Evolutionary conservation across 1,140 invertebrate species (phyloP), one percentile per base, ranked within the genome.

Genomic region (Calliopsis andreniformis): DNA sequence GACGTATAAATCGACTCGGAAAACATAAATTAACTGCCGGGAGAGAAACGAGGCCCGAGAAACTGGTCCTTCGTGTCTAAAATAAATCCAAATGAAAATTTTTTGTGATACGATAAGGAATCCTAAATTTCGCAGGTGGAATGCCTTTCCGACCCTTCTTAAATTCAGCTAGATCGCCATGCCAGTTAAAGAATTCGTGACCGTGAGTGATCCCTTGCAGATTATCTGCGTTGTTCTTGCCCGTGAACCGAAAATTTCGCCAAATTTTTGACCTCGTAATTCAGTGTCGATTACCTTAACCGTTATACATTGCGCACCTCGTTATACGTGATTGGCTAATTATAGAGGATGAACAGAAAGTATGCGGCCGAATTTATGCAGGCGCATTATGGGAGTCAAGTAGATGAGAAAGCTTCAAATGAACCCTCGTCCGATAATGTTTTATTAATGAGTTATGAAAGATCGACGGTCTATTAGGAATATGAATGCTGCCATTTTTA

Each of bases 1-100:
- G 62, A 73, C 61, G 10, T 73, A 73, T 64, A 56, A 73, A 73
- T 66, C 71, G 62, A 23, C 8, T 56, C n/a, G 71, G 42, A 56
- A 66, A 45, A 55, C 49, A 62, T 71, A 56, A 73, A 73, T 67
- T 73, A 73, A 66, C 51, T 35, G 39, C 43, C 32, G 32, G 25
- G 62, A 25, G 62, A 25, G 71, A 28, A 67, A 73, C 62, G 62
- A 35, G 71, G 28, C 28, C 1, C 25, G 70, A 43, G 70, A 64
- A 73, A 73, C 70, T 66, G 49, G 67, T 69, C 61, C 62, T 35
- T 32, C n/a, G 49, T 32, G 14, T 30, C 53, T 56, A 18, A 67
- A 73, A 73, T 32, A 66, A 73, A 43, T 66, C 39, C 35, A 30
- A 66, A 66, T 55, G 10, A 64, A 53, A 73, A 66, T 56, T 66